These are phyloP conservation scores for Cheirogaleus major DNA, from an alignment of 2,797 vertebrate genomes.

Conservation along the genomic window DNA sequence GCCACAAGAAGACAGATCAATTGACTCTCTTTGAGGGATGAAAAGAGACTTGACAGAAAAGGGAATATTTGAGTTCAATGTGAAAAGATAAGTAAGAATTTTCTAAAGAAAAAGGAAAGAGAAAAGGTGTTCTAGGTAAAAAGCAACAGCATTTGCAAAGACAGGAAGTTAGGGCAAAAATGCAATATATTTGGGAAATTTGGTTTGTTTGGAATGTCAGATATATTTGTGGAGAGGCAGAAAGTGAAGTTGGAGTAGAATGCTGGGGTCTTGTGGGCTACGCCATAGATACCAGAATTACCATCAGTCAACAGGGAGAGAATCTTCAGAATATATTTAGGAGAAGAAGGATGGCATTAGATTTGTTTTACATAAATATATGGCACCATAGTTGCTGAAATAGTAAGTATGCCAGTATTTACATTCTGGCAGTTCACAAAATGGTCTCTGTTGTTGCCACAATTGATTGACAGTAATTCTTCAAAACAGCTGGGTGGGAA, in stretches of 20 bases:
- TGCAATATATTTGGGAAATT: background rate
- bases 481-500: background rate
- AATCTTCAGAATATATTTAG: background rate
- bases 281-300: background rate
- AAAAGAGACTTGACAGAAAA: conserved; percentile 8
- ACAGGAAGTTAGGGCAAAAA: background rate
- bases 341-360: background rate
- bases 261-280: background rate
- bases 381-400: background rate
- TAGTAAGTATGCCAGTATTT: background rate
- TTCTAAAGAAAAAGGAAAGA: background rate
- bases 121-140: background rate
- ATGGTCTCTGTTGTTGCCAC: background rate
- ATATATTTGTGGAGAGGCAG: background rate
- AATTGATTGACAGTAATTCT: background rate
- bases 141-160: background rate
- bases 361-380: background rate
- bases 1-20: background rate
- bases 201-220: background rate
- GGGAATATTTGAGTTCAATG: background rate
- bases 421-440: background rate
- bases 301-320: background rate
- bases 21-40: background rate
- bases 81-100: background rate
- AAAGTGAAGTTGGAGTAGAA: background rate